A percentile compares a stretch with the other conserved stretches of the same genome.
These are phyloP conservation scores for Holacanthus passer DNA, from an alignment of 2,113 vertebrate species.

Conservation along the genomic window DNA sequence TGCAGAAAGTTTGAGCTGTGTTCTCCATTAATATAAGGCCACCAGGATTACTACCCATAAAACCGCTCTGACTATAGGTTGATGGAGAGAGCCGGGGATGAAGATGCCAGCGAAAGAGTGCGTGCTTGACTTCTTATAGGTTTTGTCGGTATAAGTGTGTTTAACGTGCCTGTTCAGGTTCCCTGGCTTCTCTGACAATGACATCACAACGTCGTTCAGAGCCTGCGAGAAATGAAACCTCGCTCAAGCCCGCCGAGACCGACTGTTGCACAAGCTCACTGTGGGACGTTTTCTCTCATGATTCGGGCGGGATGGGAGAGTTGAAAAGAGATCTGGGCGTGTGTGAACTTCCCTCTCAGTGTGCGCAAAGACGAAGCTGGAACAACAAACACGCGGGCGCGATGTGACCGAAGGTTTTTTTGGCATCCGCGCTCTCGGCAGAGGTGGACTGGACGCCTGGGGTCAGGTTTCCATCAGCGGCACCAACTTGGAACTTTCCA, in stretches of 20 bases:
- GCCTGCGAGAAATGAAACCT: not conserved
- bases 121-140: not conserved
- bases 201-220: constrained; percentile 13
- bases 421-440: constrained; percentile 7
- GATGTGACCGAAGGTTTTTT: constrained; percentile 19
- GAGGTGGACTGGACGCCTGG: constrained; percentile 2
- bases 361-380: constrained; percentile 55
- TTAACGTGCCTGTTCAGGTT: not conserved
- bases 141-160: constrained; percentile 7
- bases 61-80: constrained; percentile 54
- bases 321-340: constrained; percentile 62
- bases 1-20: constrained; percentile 54
- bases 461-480: constrained; percentile 56
- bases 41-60: constrained; percentile 68
- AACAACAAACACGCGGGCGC: constrained; percentile 63
- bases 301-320: constrained; percentile 44
- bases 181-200: not conserved
- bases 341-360: constrained; percentile 54
- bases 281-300: constrained; percentile 24
- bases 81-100: constrained; percentile 14
- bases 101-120: constrained; percentile 23
- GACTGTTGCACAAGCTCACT: not conserved
- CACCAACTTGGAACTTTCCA: constrained; percentile 77
- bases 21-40: constrained; percentile 72
- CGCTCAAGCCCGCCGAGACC: not conserved